phyloP scores from a whole-genome alignment of 2,797 vertebrate species.

The Acrossocheilus fasciatus region DNA sequence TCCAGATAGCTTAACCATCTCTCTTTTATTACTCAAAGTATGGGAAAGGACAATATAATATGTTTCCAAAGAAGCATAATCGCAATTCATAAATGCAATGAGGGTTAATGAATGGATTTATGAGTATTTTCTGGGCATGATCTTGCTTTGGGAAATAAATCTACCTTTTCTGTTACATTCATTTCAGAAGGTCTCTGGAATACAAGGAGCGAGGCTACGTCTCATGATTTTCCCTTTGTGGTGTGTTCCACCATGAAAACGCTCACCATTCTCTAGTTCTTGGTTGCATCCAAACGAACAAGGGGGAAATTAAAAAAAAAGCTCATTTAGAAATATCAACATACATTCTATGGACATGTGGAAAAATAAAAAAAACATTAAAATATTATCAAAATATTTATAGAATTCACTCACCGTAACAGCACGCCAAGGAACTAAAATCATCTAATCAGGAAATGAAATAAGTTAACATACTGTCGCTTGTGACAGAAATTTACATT shows the following conservation, averaged over 20 bases:
- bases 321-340: constrained; percentile 48
- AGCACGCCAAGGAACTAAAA: constrained; percentile 73
- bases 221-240: background rate
- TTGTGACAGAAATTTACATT: constrained; percentile 78
- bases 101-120: constrained; percentile 17
- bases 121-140: background rate
- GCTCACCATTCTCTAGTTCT: constrained; percentile 18
- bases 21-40: constrained; percentile 4
- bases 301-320: constrained; percentile 9
- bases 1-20: background rate
- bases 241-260: constrained; percentile 17
- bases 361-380: constrained; percentile 59
- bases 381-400: constrained; percentile 75
- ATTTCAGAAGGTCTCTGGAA: constrained; percentile 45
- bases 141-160: background rate
- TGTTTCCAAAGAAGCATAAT: constrained; percentile 15
- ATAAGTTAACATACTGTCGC: constrained; percentile 75
- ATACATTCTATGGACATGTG: constrained; percentile 60
- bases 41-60: background rate
- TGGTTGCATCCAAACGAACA: constrained; percentile 16
- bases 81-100: constrained; percentile 16
- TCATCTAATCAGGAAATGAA: constrained; percentile 70
- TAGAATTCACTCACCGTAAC: constrained; percentile 72
- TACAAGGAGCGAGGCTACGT: constrained; percentile 44
- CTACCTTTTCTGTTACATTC: constrained; percentile 15